Base-by-base conservation (phyloP, 1,140 invertebrate species). In the Temnothorax nylanderi region DNA sequence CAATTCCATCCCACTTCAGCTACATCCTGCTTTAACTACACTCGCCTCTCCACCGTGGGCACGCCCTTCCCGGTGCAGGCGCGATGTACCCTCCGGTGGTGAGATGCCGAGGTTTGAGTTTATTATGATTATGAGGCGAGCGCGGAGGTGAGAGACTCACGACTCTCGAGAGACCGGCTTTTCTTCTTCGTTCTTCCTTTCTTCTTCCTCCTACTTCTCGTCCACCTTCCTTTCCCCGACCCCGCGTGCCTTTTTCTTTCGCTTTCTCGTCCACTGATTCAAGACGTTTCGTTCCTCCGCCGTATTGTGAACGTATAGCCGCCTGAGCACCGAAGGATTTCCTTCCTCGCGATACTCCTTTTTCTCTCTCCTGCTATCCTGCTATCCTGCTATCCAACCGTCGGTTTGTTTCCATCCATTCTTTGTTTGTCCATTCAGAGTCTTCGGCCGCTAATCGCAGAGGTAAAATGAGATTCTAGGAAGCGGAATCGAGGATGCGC, bases 61-160 rank as follows among this genome's bases (percentile, higher is more conserved):
- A 90, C 89, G 87, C 87, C 82, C 87, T 88, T 90, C 72, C 74
- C 76, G 54, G 82, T 82, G n/a, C 49, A 62, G 69, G 49, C 87
- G 78, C 85, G 85, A 85, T 37, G 65, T 91, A 87, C 87, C 89
- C 85, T 82, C 76, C 80, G 80, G 89, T 91, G 76, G 44, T 77
- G 71, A 89, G 62, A 89, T 69, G 89, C 85, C 86, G 49, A 76
- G 77, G 74, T 86, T 69, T 80, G 80, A 87, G 81, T 91, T 91
- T 91, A 91, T 93, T 92, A 91, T 90, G 90, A 92, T 93, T 93
- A 93, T 89, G 87, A 92, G 86, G 64, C 82, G 77, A 89, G 76
- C 37, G 76, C 37, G 75, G 69, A 88, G 88, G 85, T 86, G 85
- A 91, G 82, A 91, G 82, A 91, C 85, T 91, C 87, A 84, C 75